Evolutionary conservation across 1,140 invertebrate genomes (phyloP).

Genomic region (Notospermus geniculatus): DNA sequence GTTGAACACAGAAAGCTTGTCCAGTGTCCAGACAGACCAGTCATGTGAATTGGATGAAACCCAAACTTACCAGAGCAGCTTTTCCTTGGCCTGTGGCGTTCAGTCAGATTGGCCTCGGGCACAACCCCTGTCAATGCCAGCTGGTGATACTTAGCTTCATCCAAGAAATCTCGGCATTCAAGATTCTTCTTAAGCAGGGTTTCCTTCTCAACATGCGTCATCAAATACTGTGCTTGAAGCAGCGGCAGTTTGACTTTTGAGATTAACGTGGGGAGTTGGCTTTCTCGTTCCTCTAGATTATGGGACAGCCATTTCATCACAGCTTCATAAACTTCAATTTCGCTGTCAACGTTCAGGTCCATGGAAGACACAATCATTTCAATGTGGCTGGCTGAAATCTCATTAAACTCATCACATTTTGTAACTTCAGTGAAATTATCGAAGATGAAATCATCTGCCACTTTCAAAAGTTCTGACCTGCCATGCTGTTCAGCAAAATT

Average conservation of each 20-base stretch:
- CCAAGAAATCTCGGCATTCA: slow-evolving; percentile 51
- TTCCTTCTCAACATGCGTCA: slow-evolving; percentile 46
- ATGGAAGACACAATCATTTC: slow-evolving; percentile 35
- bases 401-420: slow-evolving; percentile 44
- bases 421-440: slow-evolving; percentile 50
- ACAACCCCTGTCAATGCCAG: slow-evolving; percentile 47
- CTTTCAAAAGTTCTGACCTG: slow-evolving; percentile 42
- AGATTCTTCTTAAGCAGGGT: slow-evolving; percentile 44
- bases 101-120: slow-evolving; percentile 36
- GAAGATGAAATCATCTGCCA: slow-evolving; percentile 47
- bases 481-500: slow-evolving; percentile 54
- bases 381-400: slow-evolving; percentile 35
- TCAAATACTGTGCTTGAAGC: slow-evolving; percentile 42
- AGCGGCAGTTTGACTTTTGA: slow-evolving; percentile 50
- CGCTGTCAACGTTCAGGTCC: slow-evolving; percentile 45
- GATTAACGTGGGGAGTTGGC: slow-evolving; percentile 40
- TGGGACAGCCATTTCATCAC: slow-evolving; percentile 50
- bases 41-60: too few species aligned
- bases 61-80: slow-evolving; percentile 54
- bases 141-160: slow-evolving; percentile 52
- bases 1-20: too few species aligned
- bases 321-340: slow-evolving; percentile 49
- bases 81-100: slow-evolving; percentile 50
- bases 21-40: too few species aligned
- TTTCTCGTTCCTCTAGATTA: slow-evolving; percentile 28